Conservation (phyloP, 2,888 invertebrate species). For the Pterobdella sp. region DNA sequence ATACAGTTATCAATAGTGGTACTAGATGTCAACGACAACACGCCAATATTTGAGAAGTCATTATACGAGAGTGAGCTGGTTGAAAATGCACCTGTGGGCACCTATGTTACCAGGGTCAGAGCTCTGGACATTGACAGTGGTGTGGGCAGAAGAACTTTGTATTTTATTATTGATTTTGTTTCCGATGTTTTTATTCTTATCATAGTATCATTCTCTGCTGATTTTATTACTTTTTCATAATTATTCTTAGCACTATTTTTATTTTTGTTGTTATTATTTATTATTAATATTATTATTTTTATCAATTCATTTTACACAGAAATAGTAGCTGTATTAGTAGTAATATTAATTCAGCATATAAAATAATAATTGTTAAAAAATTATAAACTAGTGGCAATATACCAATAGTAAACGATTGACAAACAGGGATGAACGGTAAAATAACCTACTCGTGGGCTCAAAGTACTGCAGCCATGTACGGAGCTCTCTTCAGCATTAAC, state of each 20-base stretch:
- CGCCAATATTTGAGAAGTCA: conserved; percentile 24
- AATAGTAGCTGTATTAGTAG: background rate
- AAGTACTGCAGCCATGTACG: conserved; percentile 29
- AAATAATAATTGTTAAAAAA: background rate
- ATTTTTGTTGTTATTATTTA: background rate
- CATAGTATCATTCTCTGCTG: no score
- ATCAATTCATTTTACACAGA: background rate
- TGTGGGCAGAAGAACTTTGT: background rate
- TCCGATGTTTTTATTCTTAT: no score
- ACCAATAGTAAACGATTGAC: background rate
- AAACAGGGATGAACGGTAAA: conserved; percentile 31
- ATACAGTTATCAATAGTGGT: conserved; percentile 29
- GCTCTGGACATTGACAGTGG: conserved; percentile 32
- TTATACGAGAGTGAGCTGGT: conserved; percentile 27
- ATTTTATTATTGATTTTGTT: no score
- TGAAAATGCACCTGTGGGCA: conserved; percentile 31
- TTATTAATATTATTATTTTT: background rate
- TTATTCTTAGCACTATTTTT: background rate
- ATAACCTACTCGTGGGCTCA: conserved; percentile 32
- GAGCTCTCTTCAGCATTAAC: conserved; percentile 31
- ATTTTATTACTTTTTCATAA: no score
- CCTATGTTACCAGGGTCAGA: conserved; percentile 28
- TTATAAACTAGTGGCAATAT: background rate
- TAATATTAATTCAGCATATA: background rate
- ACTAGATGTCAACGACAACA: conserved; percentile 31